phyloP scores from a whole-genome alignment of 2,113 vertebrate species.

The Rhinoderma darwinii region DNA sequence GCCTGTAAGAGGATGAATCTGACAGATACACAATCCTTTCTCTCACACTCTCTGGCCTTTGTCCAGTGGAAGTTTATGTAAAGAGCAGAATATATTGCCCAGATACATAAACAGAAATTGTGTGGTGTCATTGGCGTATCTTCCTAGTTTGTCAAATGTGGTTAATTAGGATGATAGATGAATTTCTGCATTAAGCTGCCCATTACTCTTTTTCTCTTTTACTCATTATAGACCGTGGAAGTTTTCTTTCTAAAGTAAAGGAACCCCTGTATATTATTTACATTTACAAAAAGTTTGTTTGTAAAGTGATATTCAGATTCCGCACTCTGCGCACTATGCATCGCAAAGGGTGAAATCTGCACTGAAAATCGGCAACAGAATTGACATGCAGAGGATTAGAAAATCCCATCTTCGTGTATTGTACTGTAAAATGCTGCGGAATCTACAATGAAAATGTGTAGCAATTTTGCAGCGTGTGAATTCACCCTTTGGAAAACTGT shows the following conservation, averaged over 20 bases:
- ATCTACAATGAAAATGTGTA: no score
- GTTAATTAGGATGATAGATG: slow-evolving; percentile 65
- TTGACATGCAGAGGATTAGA: no score
- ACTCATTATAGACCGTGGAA: slow-evolving; percentile 42
- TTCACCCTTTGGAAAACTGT: no score
- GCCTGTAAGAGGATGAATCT: not conserved
- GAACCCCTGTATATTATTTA: not conserved
- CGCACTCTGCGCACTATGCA: no score
- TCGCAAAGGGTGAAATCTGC: no score
- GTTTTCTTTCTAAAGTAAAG: not conserved
- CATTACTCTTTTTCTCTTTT: slow-evolving; percentile 50
- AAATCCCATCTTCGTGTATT: no score
- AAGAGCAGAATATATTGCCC: slow-evolving; percentile 66
- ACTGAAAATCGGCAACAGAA: no score
- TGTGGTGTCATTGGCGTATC: slow-evolving; percentile 59
- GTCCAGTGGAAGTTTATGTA: slow-evolving; percentile 69
- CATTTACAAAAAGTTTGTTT: not conserved
- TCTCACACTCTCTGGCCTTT: slow-evolving; percentile 64
- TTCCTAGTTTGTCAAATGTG: slow-evolving; percentile 64
- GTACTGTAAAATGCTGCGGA: no score
- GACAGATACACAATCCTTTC: slow-evolving; percentile 29
- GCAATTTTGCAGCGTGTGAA: no score
- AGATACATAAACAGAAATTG: slow-evolving; percentile 66
- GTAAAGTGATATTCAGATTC: not conserved
- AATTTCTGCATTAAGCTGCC: slow-evolving; percentile 44